Conservation (phyloP, 64 coral and sea anemone genomes). For the Trachythela sp. region DNA sequence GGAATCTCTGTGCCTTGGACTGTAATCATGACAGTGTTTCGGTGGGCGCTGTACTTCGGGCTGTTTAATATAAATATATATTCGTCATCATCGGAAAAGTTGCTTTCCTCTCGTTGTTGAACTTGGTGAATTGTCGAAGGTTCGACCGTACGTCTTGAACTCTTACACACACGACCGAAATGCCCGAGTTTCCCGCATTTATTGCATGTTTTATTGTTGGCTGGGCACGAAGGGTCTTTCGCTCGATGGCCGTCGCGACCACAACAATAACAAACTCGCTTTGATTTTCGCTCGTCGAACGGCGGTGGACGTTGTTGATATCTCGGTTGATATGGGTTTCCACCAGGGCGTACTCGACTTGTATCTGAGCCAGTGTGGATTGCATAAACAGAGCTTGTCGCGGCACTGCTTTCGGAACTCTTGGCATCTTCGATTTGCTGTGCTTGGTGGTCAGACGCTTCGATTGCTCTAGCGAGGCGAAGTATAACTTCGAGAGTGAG, state of each 20-base stretch:
- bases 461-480: not conserved
- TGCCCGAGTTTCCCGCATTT: constrained; percentile 40
- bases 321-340: no score
- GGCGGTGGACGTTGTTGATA: no score
- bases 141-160: not conserved
- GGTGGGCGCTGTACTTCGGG: not conserved
- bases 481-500: not conserved
- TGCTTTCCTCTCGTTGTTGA: no score
- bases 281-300: not conserved
- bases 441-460: not conserved
- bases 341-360: not conserved
- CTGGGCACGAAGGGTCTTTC: constrained; percentile 50
- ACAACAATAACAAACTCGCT: constrained; percentile 25
- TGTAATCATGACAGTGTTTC: not conserved
- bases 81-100: not conserved
- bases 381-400: not conserved
- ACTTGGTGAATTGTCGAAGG: not conserved
- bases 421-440: not conserved
- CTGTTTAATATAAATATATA: not conserved
- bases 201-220: constrained; percentile 33
- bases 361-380: not conserved
- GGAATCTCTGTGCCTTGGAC: not conserved
- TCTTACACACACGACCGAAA: constrained; percentile 26
- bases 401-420: not conserved
- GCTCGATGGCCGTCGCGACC: constrained; percentile 29